Conservation (phyloP, 2,797 vertebrate species). For the Phataginus tricuspis region DNA sequence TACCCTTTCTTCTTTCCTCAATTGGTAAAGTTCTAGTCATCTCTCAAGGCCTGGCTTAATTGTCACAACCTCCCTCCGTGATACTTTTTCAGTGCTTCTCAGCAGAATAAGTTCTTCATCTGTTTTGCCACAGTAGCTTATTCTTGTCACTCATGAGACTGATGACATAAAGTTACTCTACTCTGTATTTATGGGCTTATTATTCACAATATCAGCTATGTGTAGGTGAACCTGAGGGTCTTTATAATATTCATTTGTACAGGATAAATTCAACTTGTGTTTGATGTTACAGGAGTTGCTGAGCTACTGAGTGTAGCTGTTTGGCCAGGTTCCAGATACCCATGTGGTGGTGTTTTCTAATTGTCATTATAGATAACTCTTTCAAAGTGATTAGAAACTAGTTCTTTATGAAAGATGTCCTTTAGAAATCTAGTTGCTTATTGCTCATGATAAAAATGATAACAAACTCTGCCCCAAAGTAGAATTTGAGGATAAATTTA, state of each 20-base stretch:
- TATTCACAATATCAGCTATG: background rate
- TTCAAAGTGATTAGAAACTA: background rate
- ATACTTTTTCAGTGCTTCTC: background rate
- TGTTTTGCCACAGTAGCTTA: background rate
- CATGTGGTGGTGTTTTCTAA: background rate
- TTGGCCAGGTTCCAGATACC: background rate
- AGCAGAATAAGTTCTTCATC: background rate
- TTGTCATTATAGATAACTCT: background rate
- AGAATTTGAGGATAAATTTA: background rate
- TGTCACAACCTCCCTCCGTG: background rate
- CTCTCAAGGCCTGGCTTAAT: background rate
- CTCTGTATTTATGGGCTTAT: background rate
- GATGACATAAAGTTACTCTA: background rate
- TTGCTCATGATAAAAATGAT: background rate
- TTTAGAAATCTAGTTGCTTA: background rate
- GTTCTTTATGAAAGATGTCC: slow-evolving; percentile 43
- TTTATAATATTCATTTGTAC: background rate
- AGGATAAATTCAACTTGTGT: background rate
- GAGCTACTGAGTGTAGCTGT: background rate
- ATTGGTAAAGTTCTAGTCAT: background rate
- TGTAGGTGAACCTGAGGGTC: background rate
- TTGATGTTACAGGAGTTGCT: background rate
- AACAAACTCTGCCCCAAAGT: background rate
- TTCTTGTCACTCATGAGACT: background rate
- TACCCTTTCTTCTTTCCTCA: background rate